Conservation (phyloP, 64 coral and sea anemone species). For the Cladopsammia gracilis region DNA sequence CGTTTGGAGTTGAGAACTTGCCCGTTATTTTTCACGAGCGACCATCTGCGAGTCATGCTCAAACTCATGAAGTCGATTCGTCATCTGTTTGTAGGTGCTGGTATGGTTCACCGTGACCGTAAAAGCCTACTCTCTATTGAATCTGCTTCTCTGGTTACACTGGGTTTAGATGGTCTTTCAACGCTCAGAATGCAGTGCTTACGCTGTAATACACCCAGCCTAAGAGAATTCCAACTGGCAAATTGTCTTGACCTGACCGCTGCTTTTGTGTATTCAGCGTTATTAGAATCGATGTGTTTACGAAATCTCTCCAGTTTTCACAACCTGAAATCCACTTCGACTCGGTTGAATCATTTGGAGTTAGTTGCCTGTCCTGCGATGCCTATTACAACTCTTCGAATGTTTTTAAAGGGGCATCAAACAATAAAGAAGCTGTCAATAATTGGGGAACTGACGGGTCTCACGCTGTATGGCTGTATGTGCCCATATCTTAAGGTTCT, state of each 20-base stretch:
- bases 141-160: background rate
- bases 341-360: constrained; percentile 1
- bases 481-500: constrained; percentile 5
- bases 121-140: constrained; percentile 41
- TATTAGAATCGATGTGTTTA: constrained; percentile 31
- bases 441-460: constrained; percentile 27
- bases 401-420: constrained; percentile 28
- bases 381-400: constrained; percentile 15
- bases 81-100: constrained; percentile 29
- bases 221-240: constrained; percentile 21
- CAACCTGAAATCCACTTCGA: constrained; percentile 14
- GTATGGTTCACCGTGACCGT: constrained; percentile 34
- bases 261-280: constrained; percentile 6
- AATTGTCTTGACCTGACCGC: constrained; percentile 4
- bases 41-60: constrained; percentile 9
- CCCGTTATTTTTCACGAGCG: constrained; percentile 7
- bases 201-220: constrained; percentile 5
- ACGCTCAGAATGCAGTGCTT: constrained; percentile 40
- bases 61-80: constrained; percentile 23
- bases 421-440: constrained; percentile 10
- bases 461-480: constrained; percentile 24
- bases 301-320: constrained; percentile 15
- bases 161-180: constrained; percentile 12
- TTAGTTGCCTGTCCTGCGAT: background rate
- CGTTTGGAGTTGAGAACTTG: constrained; percentile 27